Base-by-base conservation (phyloP, 2,113 vertebrate species). In the Oncorhynchus gorbuscha region DNA sequence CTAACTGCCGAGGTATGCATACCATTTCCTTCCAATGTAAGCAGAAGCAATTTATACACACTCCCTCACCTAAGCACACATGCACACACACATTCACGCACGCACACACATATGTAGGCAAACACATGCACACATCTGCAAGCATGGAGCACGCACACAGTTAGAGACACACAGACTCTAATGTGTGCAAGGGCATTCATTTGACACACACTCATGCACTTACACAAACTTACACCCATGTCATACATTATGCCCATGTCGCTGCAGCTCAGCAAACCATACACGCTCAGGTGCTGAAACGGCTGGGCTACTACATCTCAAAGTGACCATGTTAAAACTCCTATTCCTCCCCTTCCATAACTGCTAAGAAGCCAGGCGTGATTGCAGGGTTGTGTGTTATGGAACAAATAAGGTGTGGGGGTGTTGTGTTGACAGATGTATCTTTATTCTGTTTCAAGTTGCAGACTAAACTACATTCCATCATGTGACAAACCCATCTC, bases 21-120 rank as follows among this genome's bases (percentile, higher is more conserved):
- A 85, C 89, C 85, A 90, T 92, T 91, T 92, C 89, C 87, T 85
- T 61, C 74, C 59, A 87, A 90, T 91, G 85, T 92, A 90, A 92
- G 90, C 91, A 88, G 69, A 69, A 58, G 73, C 35, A 28, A 59
- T 81, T 66, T 39, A 32, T 11, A 76, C 72, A 12, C 51, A 69
- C 75, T 75, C 26, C 32, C 68, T n/a, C 39, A 35, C 68, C 4
- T 18, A 20, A 3, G 24, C 14, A 14, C 26, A 13, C 9, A 22
- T 51, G 39, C 26, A 7, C 16, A 22, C 35, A 64, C 58, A 48
- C 55, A 69, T 51, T 39, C 30, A 11, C n/a, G 20, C 32, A 59
- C 61, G 61, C 51, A 68, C 69, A 68, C 73, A 35, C 22, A 45
- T 70, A 24, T 4, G 2, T 58, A 22, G 8, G 7, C 6, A 62